Evolutionary conservation across 2,888 invertebrate species (phyloP).

Genomic region (Hirtodrosophila duncani): DNA sequence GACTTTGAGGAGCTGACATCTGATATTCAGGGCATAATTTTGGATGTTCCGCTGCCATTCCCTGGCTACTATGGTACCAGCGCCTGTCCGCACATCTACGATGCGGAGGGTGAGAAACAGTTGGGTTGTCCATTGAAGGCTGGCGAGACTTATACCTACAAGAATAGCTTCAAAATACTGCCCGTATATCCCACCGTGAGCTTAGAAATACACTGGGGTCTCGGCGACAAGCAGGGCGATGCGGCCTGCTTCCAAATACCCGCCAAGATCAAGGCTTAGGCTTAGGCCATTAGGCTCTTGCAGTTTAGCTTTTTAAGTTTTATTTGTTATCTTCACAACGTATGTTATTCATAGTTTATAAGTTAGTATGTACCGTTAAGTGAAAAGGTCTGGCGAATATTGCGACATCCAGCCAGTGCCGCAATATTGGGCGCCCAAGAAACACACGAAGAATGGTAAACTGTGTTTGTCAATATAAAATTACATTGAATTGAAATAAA

Average conservation of each 20-base stretch:
- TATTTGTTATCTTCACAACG: constrained; percentile 41
- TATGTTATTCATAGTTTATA: constrained; percentile 28
- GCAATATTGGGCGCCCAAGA: constrained; percentile 45
- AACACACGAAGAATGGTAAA: constrained; percentile 4
- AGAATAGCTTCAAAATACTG: constrained; percentile 81
- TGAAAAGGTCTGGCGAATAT: constrained; percentile 38
- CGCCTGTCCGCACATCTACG: constrained; percentile 83
- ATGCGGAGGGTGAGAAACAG: constrained; percentile 81
- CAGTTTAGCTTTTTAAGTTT: constrained; percentile 32
- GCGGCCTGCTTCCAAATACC: constrained; percentile 84
- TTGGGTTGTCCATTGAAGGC: constrained; percentile 84
- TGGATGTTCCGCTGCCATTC: constrained; percentile 85
- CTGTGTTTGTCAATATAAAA: constrained; percentile 3
- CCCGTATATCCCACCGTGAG: constrained; percentile 80
- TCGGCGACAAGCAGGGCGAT: constrained; percentile 79
- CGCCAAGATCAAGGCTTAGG: constrained; percentile 81
- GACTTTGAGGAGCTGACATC: constrained; percentile 81
- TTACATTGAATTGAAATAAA: constrained; percentile 10
- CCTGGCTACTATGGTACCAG: constrained; percentile 86
- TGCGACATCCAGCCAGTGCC: constrained; percentile 65
- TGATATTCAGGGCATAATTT: constrained; percentile 82
- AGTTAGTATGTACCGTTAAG: constrained; percentile 41
- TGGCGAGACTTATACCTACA: constrained; percentile 84
- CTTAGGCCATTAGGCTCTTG: constrained; percentile 2
- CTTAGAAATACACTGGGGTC: constrained; percentile 83